Percentiles rank a stretch among this genome's conserved stretches.
phyloP scores from a whole-genome alignment of 2,113 vertebrate genomes.

The Equus przewalskii region DNA sequence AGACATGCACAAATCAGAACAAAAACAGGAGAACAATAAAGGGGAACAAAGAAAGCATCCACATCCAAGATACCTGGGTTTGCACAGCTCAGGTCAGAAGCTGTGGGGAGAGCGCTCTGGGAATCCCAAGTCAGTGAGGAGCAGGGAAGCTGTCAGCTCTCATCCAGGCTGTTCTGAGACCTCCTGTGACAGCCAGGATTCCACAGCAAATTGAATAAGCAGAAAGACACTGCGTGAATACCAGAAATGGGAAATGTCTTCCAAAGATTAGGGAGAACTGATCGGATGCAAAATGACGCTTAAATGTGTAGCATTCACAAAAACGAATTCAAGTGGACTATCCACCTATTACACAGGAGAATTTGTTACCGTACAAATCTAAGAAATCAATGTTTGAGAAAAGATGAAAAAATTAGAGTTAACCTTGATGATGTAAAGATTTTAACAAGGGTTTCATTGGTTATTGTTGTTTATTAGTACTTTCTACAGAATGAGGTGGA shows the following conservation, averaged over 20 bases:
- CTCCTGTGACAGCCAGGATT: background rate
- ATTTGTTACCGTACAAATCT: background rate
- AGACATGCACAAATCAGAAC: background rate
- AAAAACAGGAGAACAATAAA: background rate
- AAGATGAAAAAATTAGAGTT: background rate
- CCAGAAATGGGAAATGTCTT: background rate
- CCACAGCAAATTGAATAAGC: background rate
- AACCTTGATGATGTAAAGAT: background rate
- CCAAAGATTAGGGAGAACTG: background rate
- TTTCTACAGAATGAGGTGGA: background rate
- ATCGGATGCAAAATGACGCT: background rate
- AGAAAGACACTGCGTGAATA: background rate
- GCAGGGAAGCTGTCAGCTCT: background rate
- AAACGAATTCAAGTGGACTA: background rate
- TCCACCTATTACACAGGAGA: background rate
- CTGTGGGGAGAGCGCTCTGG: background rate
- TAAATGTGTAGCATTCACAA: background rate
- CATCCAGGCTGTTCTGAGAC: background rate
- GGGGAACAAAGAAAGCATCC: background rate
- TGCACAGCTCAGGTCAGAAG: background rate
- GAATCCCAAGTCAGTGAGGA: background rate
- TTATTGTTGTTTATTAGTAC: background rate
- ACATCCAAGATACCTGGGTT: background rate
- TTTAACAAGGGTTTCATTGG: background rate
- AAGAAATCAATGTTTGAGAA: background rate